phyloP scores from a whole-genome alignment of 2,888 invertebrate genomes.

The Xanthostigma xanthostigma region DNA sequence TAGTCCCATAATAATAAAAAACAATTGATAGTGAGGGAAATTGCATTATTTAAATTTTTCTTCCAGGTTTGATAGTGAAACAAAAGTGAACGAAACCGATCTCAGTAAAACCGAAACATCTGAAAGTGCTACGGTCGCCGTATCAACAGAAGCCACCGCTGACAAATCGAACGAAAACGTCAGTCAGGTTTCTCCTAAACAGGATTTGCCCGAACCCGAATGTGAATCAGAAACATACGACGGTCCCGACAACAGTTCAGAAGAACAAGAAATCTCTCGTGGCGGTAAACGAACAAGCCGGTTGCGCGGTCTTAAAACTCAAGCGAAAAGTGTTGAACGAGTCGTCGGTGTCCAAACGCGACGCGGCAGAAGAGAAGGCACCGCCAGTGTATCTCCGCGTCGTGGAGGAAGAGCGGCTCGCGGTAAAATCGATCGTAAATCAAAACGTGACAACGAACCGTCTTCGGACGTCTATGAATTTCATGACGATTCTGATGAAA shows the following conservation, averaged over 20 bases:
- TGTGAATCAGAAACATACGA: slow-evolving; percentile 23
- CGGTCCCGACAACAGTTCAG: slow-evolving; percentile 23
- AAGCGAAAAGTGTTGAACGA: slow-evolving; percentile 22
- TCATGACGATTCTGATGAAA: slow-evolving; percentile 74
- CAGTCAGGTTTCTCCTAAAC: too few species aligned
- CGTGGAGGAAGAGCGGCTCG: slow-evolving; percentile 17
- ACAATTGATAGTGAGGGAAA: too few species aligned
- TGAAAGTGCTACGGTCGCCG: slow-evolving; percentile 6
- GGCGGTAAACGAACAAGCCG: slow-evolving; percentile 17
- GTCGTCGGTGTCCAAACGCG: slow-evolving; percentile 36
- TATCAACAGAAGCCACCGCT: slow-evolving; percentile 7
- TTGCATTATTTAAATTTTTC: not conserved
- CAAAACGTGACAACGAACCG: slow-evolving; percentile 35
- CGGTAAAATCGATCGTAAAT: slow-evolving; percentile 25
- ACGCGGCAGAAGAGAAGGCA: slow-evolving; percentile 26
- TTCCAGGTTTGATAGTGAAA: slow-evolving; percentile 8
- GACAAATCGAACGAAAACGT: too few species aligned
- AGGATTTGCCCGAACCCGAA: not conserved
- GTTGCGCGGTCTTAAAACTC: slow-evolving; percentile 27
- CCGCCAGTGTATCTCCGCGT: slow-evolving; percentile 12
- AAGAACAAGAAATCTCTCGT: slow-evolving; percentile 17
- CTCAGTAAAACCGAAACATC: slow-evolving; percentile 11
- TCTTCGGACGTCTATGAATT: slow-evolving; percentile 80
- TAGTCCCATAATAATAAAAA: too few species aligned
- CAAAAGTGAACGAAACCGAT: slow-evolving; percentile 8